Evolutionary conservation across 2,797 vertebrate species (phyloP).

Genomic region (Urophycis tenuis): DNA sequence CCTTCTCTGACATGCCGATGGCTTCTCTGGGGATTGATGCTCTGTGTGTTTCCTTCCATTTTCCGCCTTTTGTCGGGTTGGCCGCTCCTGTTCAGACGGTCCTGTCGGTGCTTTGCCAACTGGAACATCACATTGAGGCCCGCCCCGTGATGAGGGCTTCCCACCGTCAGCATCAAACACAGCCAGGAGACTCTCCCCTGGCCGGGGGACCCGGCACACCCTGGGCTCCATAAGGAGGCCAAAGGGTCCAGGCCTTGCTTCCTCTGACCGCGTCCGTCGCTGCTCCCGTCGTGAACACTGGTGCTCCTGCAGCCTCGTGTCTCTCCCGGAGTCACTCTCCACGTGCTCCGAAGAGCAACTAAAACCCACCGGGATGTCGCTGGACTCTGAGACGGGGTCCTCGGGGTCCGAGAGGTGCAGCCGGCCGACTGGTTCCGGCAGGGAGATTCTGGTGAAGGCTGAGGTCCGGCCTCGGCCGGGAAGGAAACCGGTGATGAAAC

Average conservation of each 20-base stretch:
- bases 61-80: constrained; percentile 60
- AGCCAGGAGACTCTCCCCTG: constrained; percentile 76
- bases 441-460: constrained; percentile 54
- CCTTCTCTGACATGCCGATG: constrained; percentile 57
- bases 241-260: constrained; percentile 69
- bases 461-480: constrained; percentile 63
- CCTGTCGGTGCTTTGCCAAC: constrained; percentile 53
- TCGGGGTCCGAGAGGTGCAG: constrained; percentile 75
- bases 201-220: constrained; percentile 71
- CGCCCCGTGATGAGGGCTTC: constrained; percentile 61
- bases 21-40: constrained; percentile 68
- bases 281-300: constrained; percentile 64
- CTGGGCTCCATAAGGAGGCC: constrained; percentile 75
- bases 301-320: constrained; percentile 50
- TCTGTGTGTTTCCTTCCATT: constrained; percentile 60
- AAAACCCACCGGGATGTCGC: constrained; percentile 65
- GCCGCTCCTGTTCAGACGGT: constrained; percentile 67
- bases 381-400: constrained; percentile 71
- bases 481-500: constrained; percentile 73
- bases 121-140: constrained; percentile 63
- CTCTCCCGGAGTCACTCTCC: constrained; percentile 59
- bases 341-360: constrained; percentile 58
- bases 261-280: constrained; percentile 60
- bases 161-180: constrained; percentile 81
- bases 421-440: constrained; percentile 44